Evolutionary conservation across 2,797 vertebrate species (phyloP).

Genomic region (Pipistrellus pygmaeus): DNA sequence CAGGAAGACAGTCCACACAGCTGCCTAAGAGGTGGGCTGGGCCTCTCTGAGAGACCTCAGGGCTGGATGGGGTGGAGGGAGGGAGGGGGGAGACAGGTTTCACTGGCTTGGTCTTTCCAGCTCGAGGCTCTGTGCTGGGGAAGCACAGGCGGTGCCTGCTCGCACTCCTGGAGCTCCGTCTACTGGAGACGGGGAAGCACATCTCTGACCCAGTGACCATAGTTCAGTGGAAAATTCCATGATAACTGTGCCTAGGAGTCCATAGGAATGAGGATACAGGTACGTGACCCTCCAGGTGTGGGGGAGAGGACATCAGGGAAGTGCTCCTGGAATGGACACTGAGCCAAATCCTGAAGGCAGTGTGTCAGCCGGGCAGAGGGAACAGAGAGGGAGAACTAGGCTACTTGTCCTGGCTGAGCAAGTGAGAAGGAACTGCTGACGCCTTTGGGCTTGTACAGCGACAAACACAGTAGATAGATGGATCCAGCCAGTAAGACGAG

Average conservation of each 20-base stretch:
- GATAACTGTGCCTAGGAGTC: background rate
- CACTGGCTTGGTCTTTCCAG: background rate
- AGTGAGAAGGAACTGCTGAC: background rate
- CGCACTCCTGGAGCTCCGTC: background rate
- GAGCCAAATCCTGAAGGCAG: constrained; percentile 33
- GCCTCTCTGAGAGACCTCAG: background rate
- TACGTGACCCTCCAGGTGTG: background rate
- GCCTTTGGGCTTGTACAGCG: background rate
- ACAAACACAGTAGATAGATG: background rate
- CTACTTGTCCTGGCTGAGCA: background rate
- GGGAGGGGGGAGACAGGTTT: background rate
- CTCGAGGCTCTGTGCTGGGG: background rate
- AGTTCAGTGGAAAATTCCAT: constrained; percentile 64
- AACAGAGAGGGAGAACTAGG: background rate
- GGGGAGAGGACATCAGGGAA: background rate
- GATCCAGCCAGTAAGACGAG: background rate
- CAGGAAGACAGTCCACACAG: background rate
- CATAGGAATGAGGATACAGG: background rate
- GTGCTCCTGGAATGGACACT: background rate
- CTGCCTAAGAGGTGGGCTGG: background rate
- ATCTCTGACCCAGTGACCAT: background rate
- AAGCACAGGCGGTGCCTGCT: background rate
- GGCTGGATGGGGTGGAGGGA: background rate
- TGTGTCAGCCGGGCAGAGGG: constrained; percentile 9
- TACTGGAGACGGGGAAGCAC: background rate